A percentile compares a stretch with the other conserved stretches of the same genome.
Evolutionary conservation across 2,797 vertebrate genomes (phyloP).

Genomic region (Smutsia gigantea): DNA sequence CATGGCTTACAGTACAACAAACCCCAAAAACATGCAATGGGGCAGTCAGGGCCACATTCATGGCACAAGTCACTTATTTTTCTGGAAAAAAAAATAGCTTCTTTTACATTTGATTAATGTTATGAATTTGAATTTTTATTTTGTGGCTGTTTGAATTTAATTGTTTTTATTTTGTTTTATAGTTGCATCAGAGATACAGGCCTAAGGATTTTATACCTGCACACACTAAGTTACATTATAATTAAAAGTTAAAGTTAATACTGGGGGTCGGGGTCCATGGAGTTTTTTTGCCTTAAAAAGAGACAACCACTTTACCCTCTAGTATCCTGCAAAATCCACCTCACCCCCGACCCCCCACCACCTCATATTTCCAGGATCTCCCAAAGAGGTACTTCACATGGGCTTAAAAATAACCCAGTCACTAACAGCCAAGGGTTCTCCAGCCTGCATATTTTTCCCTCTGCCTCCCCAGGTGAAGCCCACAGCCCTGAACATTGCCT

Average conservation of each 20-base stretch:
- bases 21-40: background rate
- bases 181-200: background rate
- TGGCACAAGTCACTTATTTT: background rate
- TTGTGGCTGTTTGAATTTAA: constrained; percentile 26
- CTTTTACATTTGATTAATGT: constrained; percentile 27
- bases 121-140: constrained; percentile 27
- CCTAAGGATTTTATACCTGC: background rate
- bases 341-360: too few relatives aligned
- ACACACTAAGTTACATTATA: constrained; percentile 21
- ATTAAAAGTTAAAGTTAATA: background rate
- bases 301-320: background rate
- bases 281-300: constrained; percentile 11
- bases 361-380: background rate
- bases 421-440: background rate
- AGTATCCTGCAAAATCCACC: background rate
- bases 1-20: background rate
- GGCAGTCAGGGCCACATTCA: background rate
- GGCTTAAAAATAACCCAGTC: background rate
- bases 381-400: background rate
- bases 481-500: background rate
- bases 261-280: background rate
- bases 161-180: background rate
- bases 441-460: background rate
- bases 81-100: constrained; percentile 17
- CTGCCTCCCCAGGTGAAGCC: background rate